These are phyloP conservation scores for Thyatira batis DNA, from an alignment of 2,888 invertebrate species.

Conservation along the genomic window DNA sequence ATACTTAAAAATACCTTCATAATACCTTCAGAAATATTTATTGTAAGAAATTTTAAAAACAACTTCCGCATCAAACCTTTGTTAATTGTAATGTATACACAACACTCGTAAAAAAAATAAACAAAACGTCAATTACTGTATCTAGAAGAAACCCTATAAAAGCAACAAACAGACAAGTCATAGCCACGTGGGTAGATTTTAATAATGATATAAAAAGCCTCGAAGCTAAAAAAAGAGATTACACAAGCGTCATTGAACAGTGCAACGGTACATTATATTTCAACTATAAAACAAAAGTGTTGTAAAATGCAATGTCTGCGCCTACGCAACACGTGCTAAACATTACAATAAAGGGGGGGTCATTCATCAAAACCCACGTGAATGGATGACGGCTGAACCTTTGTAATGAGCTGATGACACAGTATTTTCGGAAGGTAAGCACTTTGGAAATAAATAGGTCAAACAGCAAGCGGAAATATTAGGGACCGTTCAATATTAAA, in stretches of 20 bases:
- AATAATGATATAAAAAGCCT: slow-evolving; percentile 1
- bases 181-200: slow-evolving; percentile 1
- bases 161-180: not conserved
- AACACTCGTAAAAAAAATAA: too few relatives aligned
- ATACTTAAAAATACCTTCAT: too few relatives aligned
- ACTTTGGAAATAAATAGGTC: not conserved
- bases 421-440: not conserved
- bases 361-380: slow-evolving; percentile 27
- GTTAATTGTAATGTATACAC: too few relatives aligned
- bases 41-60: too few relatives aligned
- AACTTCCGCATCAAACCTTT: too few relatives aligned
- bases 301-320: slow-evolving; percentile 20
- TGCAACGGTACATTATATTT: slow-evolving; percentile 5
- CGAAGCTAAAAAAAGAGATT: slow-evolving; percentile 1
- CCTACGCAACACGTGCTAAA: slow-evolving; percentile 20
- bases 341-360: slow-evolving; percentile 14
- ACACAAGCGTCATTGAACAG: not conserved
- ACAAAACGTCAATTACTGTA: not conserved
- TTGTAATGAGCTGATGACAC: not conserved
- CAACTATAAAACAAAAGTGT: slow-evolving; percentile 18
- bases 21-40: too few relatives aligned
- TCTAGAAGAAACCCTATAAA: not conserved
- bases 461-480: too few relatives aligned
- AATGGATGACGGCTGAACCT: not conserved
- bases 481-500: not conserved